Conservation (phyloP, 1,140 invertebrate species). For the Drosophila equinoxialis region DNA sequence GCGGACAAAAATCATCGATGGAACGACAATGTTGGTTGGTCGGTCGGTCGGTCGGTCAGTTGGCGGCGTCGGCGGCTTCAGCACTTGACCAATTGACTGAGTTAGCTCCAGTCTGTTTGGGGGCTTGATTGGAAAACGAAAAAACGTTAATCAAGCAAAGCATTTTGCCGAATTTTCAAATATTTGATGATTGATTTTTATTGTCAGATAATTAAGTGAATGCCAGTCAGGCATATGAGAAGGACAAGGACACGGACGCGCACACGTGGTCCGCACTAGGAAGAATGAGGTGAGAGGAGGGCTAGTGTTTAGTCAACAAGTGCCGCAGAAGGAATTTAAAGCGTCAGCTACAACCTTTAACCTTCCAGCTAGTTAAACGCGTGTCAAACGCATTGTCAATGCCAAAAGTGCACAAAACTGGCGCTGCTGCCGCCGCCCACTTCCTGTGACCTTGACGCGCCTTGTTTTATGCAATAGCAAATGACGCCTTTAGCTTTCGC, state of each 20-base stretch:
- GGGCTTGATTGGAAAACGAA: constrained; percentile 61
- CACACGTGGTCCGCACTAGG: background rate
- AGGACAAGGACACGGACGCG: background rate
- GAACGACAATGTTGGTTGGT: constrained; percentile 55
- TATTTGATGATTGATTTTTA: constrained; percentile 72
- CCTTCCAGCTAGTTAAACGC: constrained; percentile 41
- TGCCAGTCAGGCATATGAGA: constrained; percentile 1
- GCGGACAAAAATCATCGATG: constrained; percentile 14
- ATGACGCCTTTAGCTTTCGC: constrained; percentile 63
- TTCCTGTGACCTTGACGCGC: constrained; percentile 68
- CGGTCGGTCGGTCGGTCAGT: constrained; percentile 12
- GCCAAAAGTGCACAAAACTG: constrained; percentile 47
- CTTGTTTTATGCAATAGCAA: constrained; percentile 56
- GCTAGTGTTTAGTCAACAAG: constrained; percentile 53
- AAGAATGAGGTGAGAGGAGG: constrained; percentile 1
- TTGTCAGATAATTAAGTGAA: constrained; percentile 59
- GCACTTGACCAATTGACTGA: constrained; percentile 77
- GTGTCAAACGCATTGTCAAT: constrained; percentile 66
- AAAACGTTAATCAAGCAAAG: constrained; percentile 19
- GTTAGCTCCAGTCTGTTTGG: constrained; percentile 14
- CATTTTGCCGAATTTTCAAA: constrained; percentile 17
- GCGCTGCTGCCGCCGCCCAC: constrained; percentile 34
- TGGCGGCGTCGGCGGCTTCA: constrained; percentile 1
- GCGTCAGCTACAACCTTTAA: constrained; percentile 46
- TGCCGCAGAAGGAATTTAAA: constrained; percentile 22